Evolutionary conservation across 2,888 invertebrate species (phyloP).

Genomic region (Stenodema calcarata): DNA sequence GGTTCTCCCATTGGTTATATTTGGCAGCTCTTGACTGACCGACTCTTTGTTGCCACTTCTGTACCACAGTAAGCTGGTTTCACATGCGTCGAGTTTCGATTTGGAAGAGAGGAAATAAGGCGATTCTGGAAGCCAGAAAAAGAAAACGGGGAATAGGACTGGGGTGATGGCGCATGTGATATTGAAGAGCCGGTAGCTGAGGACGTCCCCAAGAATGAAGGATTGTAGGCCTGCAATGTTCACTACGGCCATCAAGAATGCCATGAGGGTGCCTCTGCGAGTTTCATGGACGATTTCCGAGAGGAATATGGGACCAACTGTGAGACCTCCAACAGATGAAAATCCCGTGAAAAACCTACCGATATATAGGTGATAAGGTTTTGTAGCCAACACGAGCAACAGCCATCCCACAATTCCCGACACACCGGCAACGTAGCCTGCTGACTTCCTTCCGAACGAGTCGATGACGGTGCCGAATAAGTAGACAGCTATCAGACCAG

Average conservation of each 20-base stretch:
- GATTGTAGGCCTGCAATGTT: not conserved
- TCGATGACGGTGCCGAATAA: not conserved
- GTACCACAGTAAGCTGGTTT: slow-evolving; percentile 19
- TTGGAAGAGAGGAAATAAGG: slow-evolving; percentile 10
- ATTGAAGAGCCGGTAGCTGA: slow-evolving; percentile 13
- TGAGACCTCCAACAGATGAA: not conserved
- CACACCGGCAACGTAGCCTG: not conserved
- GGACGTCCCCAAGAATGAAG: not conserved
- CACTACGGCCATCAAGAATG: not conserved
- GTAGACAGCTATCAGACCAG: not conserved
- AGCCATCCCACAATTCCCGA: not conserved
- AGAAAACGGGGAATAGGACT: slow-evolving; percentile 1
- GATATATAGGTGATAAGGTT: not conserved
- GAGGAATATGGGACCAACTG: not conserved
- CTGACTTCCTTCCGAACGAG: not conserved
- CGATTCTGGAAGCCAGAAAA: slow-evolving; percentile 28
- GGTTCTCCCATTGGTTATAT: not conserved
- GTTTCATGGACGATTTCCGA: not conserved
- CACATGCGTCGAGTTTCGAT: not conserved
- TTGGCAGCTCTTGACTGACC: not conserved
- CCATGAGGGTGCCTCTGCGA: not conserved
- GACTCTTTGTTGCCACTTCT: not conserved
- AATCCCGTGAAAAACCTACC: not conserved
- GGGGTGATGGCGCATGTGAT: not conserved
- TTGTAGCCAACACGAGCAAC: not conserved